These are phyloP conservation scores for Asteroscopus sphinx DNA, from an alignment of 2,888 invertebrate species.

Conservation along the genomic window DNA sequence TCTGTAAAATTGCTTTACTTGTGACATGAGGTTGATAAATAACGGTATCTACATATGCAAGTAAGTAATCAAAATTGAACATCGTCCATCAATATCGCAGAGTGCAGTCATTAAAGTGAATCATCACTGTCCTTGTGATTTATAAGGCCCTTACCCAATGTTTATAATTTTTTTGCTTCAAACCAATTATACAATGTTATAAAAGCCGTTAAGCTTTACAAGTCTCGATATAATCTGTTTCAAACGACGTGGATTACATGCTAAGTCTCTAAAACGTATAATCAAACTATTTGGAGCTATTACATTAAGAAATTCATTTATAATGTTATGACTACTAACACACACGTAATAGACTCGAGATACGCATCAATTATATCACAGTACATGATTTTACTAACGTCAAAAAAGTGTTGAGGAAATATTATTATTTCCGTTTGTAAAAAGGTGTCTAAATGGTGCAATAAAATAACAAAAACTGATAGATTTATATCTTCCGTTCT, in stretches of 20 bases:
- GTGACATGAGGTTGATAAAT: conserved; percentile 46
- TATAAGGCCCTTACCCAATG: conserved; percentile 37
- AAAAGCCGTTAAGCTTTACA: conserved; percentile 39
- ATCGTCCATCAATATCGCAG: conserved; percentile 44
- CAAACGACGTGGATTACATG: conserved; percentile 49
- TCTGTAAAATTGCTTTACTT: conserved; percentile 24
- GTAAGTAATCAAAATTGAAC: conserved; percentile 38
- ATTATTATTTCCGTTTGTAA: conserved; percentile 33
- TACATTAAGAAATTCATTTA: conserved; percentile 50
- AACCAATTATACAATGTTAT: conserved; percentile 45
- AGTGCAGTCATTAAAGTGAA: conserved; percentile 42
- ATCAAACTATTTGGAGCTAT: conserved; percentile 51
- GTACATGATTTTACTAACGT: conserved; percentile 46
- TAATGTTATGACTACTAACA: conserved; percentile 51
- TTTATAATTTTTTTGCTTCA: conserved; percentile 33
- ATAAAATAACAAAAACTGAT: conserved; percentile 41
- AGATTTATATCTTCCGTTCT: conserved; percentile 53
- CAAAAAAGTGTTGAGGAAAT: conserved; percentile 35
- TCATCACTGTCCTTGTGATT: conserved; percentile 51
- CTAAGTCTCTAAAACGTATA: conserved; percentile 47
- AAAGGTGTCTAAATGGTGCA: conserved; percentile 34
- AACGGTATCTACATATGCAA: conserved; percentile 16
- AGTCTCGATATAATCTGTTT: conserved; percentile 43
- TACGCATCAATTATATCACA: conserved; percentile 53
- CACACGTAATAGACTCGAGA: conserved; percentile 43